Percentiles rank a stretch among this genome's conserved stretches.
Evolutionary conservation across 53 echinoderm and acorn worm genomes (phyloP).

Genomic region (Temnopleurus reevesii): DNA sequence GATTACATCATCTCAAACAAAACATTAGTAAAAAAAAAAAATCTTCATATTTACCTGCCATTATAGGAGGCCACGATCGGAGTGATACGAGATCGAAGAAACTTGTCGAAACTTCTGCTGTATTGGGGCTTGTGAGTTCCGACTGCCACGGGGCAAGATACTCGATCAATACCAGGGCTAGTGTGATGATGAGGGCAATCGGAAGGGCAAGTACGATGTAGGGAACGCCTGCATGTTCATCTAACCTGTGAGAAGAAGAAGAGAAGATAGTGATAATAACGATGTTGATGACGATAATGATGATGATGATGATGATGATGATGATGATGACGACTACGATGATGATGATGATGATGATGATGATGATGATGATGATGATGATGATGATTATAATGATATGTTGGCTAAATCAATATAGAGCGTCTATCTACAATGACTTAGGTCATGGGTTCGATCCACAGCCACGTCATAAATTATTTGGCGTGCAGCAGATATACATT

Average conservation of each 20-base stretch:
- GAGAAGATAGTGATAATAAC: background rate
- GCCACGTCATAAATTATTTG: too few species aligned
- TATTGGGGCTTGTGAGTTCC: conserved; percentile 63
- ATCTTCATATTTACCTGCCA: conserved; percentile 53
- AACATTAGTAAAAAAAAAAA: background rate
- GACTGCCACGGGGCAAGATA: conserved; percentile 65
- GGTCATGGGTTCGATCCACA: too few species aligned
- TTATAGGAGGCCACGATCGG: conserved; percentile 67
- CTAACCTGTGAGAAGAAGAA: conserved; percentile 41
- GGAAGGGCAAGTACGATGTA: conserved; percentile 52
- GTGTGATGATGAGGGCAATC: conserved; percentile 41
- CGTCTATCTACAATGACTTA: too few species aligned
- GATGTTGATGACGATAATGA: too few species aligned
- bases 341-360: too few species aligned
- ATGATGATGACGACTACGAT: too few species aligned
- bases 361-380: too few species aligned
- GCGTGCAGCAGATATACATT: too few species aligned
- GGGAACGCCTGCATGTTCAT: conserved; percentile 42
- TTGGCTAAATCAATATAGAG: too few species aligned
- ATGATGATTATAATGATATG: too few species aligned
- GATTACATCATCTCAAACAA: too few species aligned
- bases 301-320: too few species aligned
- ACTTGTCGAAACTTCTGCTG: background rate
- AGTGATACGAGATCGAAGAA: conserved; percentile 23
- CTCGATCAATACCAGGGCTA: conserved; percentile 53